Percentiles rank a stretch among this genome's conserved stretches.
phyloP scores from a whole-genome alignment of 2,888 invertebrate species.

The Arrhopalites spinosus region DNA sequence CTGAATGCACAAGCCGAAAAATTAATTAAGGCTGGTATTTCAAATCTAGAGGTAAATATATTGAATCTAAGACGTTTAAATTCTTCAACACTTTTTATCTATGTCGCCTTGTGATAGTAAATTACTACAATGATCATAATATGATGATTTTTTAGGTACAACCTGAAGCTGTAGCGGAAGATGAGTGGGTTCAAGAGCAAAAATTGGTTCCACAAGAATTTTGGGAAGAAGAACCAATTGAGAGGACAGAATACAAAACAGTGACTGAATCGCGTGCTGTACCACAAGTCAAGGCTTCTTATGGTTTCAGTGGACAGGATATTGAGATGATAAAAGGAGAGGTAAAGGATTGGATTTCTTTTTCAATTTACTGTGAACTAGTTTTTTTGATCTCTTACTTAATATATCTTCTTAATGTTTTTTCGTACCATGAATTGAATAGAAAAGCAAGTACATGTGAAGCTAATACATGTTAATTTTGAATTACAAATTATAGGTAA shows the following conservation, averaged over 20 bases:
- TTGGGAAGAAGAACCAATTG: conserved; percentile 89
- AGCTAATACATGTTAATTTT: background rate
- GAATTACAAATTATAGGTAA: conserved; percentile 61
- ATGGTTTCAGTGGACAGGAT: conserved; percentile 90
- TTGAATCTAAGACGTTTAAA: background rate
- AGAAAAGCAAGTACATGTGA: background rate
- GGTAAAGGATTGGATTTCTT: conserved; percentile 60
- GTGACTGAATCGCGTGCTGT: conserved; percentile 84
- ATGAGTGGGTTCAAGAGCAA: conserved; percentile 78
- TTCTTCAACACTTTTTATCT: background rate
- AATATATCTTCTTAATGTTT: background rate
- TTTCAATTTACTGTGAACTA: too few relatives aligned
- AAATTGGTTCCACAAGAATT: conserved; percentile 87
- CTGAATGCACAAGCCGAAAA: conserved; percentile 79
- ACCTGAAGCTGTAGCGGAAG: conserved; percentile 62
- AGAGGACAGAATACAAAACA: conserved; percentile 78
- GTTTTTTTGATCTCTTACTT: too few relatives aligned
- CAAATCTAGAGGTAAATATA: conserved; percentile 64
- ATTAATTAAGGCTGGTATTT: conserved; percentile 76
- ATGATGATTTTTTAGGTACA: conserved; percentile 50
- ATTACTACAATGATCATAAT: background rate
- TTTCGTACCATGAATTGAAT: too few relatives aligned
- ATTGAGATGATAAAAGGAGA: conserved; percentile 91
- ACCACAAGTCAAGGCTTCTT: conserved; percentile 72
- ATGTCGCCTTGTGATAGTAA: background rate